Conservation (phyloP, 2,113 vertebrate genomes). For the Pristiophorus japonicus region DNA sequence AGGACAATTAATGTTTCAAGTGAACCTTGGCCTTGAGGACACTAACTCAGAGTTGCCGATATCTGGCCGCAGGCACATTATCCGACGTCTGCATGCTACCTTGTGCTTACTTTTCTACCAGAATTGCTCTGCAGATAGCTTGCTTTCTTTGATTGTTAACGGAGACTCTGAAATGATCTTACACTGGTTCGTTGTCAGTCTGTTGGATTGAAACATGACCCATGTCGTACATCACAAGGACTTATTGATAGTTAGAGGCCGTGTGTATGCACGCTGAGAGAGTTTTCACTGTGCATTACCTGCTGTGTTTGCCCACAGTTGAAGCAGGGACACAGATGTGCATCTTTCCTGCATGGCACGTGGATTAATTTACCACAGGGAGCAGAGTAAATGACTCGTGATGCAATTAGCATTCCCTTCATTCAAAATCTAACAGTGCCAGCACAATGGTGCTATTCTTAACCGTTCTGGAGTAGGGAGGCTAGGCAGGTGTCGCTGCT, state of each 20-base stretch:
- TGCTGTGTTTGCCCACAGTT: constrained; percentile 45
- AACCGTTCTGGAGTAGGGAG: constrained; percentile 12
- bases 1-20: background rate
- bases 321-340: constrained; percentile 43
- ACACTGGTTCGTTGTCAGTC: constrained; percentile 40
- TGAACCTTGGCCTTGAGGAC: background rate
- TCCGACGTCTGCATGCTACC: background rate
- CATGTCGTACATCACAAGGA: constrained; percentile 41
- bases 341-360: constrained; percentile 44
- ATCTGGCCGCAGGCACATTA: background rate
- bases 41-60: background rate
- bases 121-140: background rate
- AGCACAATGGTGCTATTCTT: constrained; percentile 44
- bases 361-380: constrained; percentile 46
- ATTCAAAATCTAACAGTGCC: constrained; percentile 38
- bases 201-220: constrained; percentile 48
- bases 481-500: constrained; percentile 44
- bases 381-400: constrained; percentile 39
- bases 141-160: background rate
- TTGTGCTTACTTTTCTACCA: background rate
- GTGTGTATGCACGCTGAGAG: constrained; percentile 44
- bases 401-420: constrained; percentile 39
- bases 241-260: constrained; percentile 52
- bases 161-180: background rate
- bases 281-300: constrained; percentile 44